Evolutionary conservation across 2,113 vertebrate genomes (phyloP).

Genomic region (Seriola aureovittata): DNA sequence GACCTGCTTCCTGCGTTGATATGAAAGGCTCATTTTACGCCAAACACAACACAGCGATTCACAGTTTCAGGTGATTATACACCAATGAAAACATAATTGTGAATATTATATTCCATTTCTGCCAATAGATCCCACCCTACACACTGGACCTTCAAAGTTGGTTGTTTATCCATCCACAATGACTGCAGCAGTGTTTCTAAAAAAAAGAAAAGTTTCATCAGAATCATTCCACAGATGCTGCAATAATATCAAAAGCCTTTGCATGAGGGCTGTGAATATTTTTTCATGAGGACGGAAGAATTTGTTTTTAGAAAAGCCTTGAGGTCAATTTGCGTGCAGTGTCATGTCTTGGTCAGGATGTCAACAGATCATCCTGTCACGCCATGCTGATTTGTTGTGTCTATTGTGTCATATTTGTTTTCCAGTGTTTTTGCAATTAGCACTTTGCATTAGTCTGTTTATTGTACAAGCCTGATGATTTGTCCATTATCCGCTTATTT

Average conservation of each 20-base stretch:
- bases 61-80: too few relatives aligned
- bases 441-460: background rate
- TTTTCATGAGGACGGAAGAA: background rate
- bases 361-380: slow-evolving; percentile 2
- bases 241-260: background rate
- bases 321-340: background rate
- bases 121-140: too few relatives aligned
- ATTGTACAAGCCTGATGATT: background rate
- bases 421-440: background rate
- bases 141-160: background rate
- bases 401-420: background rate
- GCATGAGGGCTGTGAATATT: background rate
- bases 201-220: background rate
- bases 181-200: background rate
- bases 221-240: background rate
- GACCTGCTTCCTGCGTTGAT: too few relatives aligned
- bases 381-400: slow-evolving; percentile 7
- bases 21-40: too few relatives aligned
- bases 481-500: background rate
- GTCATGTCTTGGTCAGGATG: slow-evolving; percentile 13
- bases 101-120: too few relatives aligned
- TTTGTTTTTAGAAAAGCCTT: background rate
- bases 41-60: too few relatives aligned
- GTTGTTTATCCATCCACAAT: background rate
- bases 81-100: too few relatives aligned